A percentile compares a stretch with the other conserved stretches of the same genome.
Evolutionary conservation across 2,888 invertebrate genomes (phyloP).

Genomic region (Drosophila infuscata): DNA sequence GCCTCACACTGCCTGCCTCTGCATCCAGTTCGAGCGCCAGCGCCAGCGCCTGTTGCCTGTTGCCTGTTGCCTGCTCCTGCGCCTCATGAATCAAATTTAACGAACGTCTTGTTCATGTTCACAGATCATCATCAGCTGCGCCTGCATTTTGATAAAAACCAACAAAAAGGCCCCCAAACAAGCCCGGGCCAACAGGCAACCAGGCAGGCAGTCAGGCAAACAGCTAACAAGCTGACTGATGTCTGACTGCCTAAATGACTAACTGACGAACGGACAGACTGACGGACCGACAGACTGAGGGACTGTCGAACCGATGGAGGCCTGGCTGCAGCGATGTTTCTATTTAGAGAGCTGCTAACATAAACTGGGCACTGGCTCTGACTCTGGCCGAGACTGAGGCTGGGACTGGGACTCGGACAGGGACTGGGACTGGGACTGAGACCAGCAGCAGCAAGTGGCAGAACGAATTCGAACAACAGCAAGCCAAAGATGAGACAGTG

Average conservation of each 20-base stretch:
- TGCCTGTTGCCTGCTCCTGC: constrained; percentile 45
- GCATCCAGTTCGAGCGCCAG: constrained; percentile 17
- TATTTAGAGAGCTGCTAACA: constrained; percentile 63
- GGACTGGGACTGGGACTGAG: not conserved
- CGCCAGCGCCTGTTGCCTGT: constrained; percentile 10
- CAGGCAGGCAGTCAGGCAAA: constrained; percentile 18
- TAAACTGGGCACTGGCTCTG: not conserved
- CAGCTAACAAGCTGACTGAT: constrained; percentile 77
- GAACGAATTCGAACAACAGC: constrained; percentile 6
- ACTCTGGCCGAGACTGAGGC: not conserved
- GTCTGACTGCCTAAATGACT: constrained; percentile 68
- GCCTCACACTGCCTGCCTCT: not conserved
- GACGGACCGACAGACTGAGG: constrained; percentile 14
- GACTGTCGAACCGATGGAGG: constrained; percentile 29
- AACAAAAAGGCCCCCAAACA: constrained; percentile 47
- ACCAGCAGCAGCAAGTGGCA: constrained; percentile 45
- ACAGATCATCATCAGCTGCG: constrained; percentile 81
- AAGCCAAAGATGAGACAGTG: constrained; percentile 1
- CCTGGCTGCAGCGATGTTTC: constrained; percentile 66
- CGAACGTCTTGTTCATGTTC: constrained; percentile 84
- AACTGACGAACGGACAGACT: constrained; percentile 40
- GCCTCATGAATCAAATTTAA: constrained; percentile 85
- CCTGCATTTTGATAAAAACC: constrained; percentile 70
- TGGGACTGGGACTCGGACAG: not conserved
- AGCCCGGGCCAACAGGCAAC: constrained; percentile 30